phyloP scores from a whole-genome alignment of 23 tunicate species.

The Styela plicata region DNA sequence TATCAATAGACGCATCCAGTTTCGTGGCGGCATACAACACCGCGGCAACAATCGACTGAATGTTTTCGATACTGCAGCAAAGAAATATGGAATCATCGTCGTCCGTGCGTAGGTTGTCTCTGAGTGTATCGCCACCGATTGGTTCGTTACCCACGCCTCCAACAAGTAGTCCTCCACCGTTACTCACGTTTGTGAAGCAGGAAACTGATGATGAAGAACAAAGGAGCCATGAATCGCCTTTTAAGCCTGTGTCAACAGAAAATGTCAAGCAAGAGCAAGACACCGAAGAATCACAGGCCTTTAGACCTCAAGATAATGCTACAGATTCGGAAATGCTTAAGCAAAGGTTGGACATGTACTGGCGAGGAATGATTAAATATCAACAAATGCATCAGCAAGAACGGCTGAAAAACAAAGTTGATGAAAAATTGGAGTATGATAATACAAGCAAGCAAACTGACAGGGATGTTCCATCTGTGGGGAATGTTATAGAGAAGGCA shows the following conservation, averaged over 20 bases:
- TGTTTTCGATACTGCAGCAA: constrained; percentile 12
- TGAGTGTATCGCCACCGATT: neutral
- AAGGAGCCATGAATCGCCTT: neutral
- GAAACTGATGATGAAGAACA: neutral
- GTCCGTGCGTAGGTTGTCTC: constrained; percentile 7
- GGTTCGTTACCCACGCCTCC: neutral
- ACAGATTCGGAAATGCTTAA: constrained; percentile 1
- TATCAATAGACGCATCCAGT: neutral
- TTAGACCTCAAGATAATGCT: neutral
- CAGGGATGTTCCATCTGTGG: constrained; percentile 5
- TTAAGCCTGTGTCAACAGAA: neutral
- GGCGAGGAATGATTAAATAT: constrained; percentile 31
- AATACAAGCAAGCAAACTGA: neutral
- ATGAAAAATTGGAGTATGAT: neutral
- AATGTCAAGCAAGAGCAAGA: neutral
- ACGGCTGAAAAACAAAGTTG: neutral
- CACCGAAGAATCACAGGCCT: neutral
- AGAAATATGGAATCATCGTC: constrained; percentile 13
- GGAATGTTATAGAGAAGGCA: neutral
- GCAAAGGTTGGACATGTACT: constrained; percentile 26
- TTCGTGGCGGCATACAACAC: constrained; percentile 3
- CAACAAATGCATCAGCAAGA: constrained; percentile 28
- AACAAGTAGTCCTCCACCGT: neutral
- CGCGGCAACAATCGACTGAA: constrained; percentile 7
- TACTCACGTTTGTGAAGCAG: neutral